Evolutionary conservation across 1,140 invertebrate genomes (phyloP).

Genomic region (Oncopodura yosiiana): DNA sequence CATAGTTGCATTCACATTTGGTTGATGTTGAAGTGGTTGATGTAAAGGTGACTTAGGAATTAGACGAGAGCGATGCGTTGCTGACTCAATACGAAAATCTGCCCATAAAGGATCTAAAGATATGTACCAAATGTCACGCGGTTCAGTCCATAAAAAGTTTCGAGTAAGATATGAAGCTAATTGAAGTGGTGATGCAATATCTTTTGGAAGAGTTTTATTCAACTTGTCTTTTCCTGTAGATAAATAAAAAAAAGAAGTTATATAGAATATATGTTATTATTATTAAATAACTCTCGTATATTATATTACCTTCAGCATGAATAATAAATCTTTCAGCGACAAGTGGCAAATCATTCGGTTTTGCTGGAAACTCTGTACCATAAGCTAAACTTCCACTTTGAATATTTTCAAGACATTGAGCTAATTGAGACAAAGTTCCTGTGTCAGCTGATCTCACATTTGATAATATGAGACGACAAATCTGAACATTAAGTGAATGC

Average conservation of each 20-base stretch:
- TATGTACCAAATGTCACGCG: constrained; percentile 77
- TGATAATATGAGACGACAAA: constrained; percentile 65
- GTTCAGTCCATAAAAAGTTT: constrained; percentile 70
- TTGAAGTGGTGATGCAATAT: constrained; percentile 7
- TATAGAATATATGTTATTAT: too few species aligned
- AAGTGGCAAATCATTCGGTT: constrained; percentile 52
- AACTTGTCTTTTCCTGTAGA: background rate
- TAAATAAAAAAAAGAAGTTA: too few species aligned
- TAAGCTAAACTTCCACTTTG: constrained; percentile 64
- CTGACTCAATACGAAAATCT: constrained; percentile 58
- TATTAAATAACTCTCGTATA: too few species aligned
- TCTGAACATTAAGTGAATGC: constrained; percentile 66
- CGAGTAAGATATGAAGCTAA: constrained; percentile 41
- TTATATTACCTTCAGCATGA: constrained; percentile 54
- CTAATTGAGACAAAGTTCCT: constrained; percentile 57
- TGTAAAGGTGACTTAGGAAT: too few species aligned
- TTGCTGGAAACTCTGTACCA: constrained; percentile 59
- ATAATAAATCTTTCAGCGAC: constrained; percentile 64
- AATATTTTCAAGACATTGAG: constrained; percentile 59
- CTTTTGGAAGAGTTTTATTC: background rate
- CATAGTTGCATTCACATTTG: too few species aligned
- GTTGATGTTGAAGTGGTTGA: too few species aligned
- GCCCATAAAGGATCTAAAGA: constrained; percentile 82
- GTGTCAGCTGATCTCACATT: constrained; percentile 61
- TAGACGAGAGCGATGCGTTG: too few species aligned